Evolutionary conservation across 2,113 vertebrate species (phyloP), one percentile per base, ranked within the genome.

Genomic region (Rynchops niger): DNA sequence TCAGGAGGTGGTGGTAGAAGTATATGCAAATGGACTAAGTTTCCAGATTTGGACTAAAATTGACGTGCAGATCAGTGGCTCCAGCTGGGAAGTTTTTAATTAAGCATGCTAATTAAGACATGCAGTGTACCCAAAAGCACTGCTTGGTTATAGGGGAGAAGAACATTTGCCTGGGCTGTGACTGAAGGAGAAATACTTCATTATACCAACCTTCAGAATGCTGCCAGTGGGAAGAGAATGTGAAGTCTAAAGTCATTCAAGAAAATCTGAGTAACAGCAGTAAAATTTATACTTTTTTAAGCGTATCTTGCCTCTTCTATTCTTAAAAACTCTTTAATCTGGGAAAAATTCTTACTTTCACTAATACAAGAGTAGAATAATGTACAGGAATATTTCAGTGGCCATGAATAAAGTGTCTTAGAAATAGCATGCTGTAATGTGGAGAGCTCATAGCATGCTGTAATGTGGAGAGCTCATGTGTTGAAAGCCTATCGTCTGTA

Each of bases 391-490:
- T 55, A 11, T 29, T 62, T 78, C 17, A 42, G 49, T 77, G 82
- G 4, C 34, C 17, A 0, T 20, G 43, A 55, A 20, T 50, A 10
- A 32, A 6, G 15, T n/a, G 22, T 25, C 53, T 42, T 43, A 52
- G 43, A 55, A 80, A 34, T 38, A 18, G 26, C 7, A 2, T 49
- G 25, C 8, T 79, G 15, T 56, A n/a, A 30, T 0, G 0, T 26
- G 34, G 30, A 43, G 29, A 77, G 62, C 45, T 65, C 1, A 0
- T 12, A 18, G 26, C 7, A 2, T 49, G 25, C 8, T 79, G 15
- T 56, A n/a, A 30, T 0, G 0, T 26, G 34, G 30, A 43, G 29
- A 77, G 62, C 45, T 65, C 1, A 0, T 12, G 1, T 7, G 16
- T 32, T 50, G 42, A 21, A 71, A 61, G 40, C 8, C 19, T 36